These are phyloP conservation scores for Melipona beecheii DNA, from an alignment of 2,888 invertebrate genomes.

Conservation along the genomic window DNA sequence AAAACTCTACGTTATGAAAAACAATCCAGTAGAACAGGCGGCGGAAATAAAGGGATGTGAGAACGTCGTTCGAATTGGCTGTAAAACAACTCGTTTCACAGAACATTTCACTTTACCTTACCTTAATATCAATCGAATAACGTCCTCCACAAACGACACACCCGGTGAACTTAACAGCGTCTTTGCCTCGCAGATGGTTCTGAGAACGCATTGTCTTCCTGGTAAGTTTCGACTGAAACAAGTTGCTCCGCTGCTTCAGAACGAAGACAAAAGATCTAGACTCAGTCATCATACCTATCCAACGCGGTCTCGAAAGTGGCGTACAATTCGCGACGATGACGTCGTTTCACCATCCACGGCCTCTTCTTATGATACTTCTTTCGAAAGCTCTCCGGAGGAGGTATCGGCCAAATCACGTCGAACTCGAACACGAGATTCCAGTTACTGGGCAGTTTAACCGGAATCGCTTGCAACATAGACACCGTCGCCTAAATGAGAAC, in stretches of 20 bases:
- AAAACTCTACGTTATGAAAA: too few relatives aligned
- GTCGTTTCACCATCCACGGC: constrained; percentile 83
- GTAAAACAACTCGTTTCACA: background rate
- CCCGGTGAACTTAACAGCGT: constrained; percentile 86
- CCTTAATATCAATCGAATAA: constrained; percentile 88
- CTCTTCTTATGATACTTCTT: constrained; percentile 63
- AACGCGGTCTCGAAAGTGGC: constrained; percentile 84
- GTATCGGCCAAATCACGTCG: constrained; percentile 86
- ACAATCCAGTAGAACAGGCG: background rate
- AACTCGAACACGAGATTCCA: constrained; percentile 87
- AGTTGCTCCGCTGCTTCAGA: background rate
- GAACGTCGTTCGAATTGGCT: background rate
- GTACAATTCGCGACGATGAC: constrained; percentile 85
- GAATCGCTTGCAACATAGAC: constrained; percentile 86
- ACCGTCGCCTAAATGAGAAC: constrained; percentile 85
- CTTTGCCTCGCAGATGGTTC: constrained; percentile 89
- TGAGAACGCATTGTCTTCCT: constrained; percentile 87
- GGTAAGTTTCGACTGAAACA: constrained; percentile 87
- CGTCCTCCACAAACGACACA: constrained; percentile 88
- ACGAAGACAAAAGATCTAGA: background rate
- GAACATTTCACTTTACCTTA: constrained; percentile 72
- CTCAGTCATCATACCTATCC: constrained; percentile 79
- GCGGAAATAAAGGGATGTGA: too few relatives aligned
- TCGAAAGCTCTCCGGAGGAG: constrained; percentile 64
- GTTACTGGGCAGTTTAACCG: constrained; percentile 86